These are phyloP conservation scores for Diadophis punctatus DNA, from an alignment of 2,113 vertebrate species.

Conservation along the genomic window DNA sequence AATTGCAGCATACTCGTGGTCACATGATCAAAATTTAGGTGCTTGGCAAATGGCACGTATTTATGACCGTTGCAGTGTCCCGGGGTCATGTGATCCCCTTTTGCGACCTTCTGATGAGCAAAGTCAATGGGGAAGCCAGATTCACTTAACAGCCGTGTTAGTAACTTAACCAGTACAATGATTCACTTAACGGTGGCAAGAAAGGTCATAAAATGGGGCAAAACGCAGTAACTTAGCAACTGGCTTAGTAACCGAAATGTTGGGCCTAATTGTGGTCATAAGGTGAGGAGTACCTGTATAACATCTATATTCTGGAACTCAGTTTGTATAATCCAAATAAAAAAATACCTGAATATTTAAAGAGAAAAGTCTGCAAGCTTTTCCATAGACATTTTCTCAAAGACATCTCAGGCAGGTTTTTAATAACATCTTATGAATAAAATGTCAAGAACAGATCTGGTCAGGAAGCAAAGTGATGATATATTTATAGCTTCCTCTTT, in stretches of 20 bases:
- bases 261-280: neutral
- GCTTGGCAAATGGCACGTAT: neutral
- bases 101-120: neutral
- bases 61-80: neutral
- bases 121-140: neutral
- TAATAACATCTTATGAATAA: neutral
- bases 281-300: neutral
- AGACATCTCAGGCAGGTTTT: neutral
- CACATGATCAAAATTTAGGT: neutral
- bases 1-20: neutral
- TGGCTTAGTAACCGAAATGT: neutral
- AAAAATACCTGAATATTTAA: neutral
- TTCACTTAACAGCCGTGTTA: neutral
- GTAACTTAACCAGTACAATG: neutral
- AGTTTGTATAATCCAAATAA: neutral
- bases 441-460: neutral
- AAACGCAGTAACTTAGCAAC: neutral
- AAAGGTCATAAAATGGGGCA: neutral
- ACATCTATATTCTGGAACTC: neutral
- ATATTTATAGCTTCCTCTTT: neutral
- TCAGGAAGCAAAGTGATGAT: neutral
- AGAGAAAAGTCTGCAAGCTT: neutral
- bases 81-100: neutral
- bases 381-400: neutral
- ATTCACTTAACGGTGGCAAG: neutral